Evolutionary conservation across 2,888 invertebrate species (phyloP).

Genomic region (Drosophila colorata): DNA sequence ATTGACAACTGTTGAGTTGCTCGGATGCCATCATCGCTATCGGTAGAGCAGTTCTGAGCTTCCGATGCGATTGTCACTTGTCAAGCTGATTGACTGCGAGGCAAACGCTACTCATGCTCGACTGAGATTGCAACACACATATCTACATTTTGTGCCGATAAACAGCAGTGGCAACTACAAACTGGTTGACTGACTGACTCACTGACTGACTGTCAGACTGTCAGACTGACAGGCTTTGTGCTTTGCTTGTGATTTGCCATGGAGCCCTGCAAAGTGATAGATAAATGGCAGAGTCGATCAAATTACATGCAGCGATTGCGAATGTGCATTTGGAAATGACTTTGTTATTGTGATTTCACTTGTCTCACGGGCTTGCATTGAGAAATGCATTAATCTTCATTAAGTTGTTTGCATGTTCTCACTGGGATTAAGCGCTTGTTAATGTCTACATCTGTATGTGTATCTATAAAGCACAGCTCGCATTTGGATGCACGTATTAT

Average conservation of each 20-base stretch:
- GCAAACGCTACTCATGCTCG: slow-evolving; percentile 43
- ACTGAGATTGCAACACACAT: slow-evolving; percentile 9
- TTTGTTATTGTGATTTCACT: slow-evolving; percentile 31
- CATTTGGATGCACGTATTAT: slow-evolving; percentile 17
- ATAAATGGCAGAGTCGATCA: slow-evolving; percentile 64
- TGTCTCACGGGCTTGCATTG: slow-evolving; percentile 33
- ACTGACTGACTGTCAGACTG: slow-evolving; percentile 18
- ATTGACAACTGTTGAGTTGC: slow-evolving; percentile 15
- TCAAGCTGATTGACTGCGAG: slow-evolving; percentile 71
- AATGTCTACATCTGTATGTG: not conserved
- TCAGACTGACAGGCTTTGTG: slow-evolving; percentile 28
- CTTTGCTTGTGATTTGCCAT: slow-evolving; percentile 38
- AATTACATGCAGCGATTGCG: slow-evolving; percentile 48
- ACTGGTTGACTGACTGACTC: slow-evolving; percentile 23
- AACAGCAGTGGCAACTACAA: slow-evolving; percentile 33
- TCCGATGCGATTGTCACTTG: slow-evolving; percentile 64
- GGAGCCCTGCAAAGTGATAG: slow-evolving; percentile 57
- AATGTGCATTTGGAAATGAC: slow-evolving; percentile 31
- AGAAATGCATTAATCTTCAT: slow-evolving; percentile 66
- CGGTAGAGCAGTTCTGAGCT: slow-evolving; percentile 35
- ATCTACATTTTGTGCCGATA: slow-evolving; percentile 35
- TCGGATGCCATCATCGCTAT: slow-evolving; percentile 55
- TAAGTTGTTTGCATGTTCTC: slow-evolving; percentile 50
- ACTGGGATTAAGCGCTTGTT: slow-evolving; percentile 35
- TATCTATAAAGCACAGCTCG: not conserved